Evolutionary conservation across 1,140 invertebrate species (phyloP).

Genomic region (Danaus melanippus): DNA sequence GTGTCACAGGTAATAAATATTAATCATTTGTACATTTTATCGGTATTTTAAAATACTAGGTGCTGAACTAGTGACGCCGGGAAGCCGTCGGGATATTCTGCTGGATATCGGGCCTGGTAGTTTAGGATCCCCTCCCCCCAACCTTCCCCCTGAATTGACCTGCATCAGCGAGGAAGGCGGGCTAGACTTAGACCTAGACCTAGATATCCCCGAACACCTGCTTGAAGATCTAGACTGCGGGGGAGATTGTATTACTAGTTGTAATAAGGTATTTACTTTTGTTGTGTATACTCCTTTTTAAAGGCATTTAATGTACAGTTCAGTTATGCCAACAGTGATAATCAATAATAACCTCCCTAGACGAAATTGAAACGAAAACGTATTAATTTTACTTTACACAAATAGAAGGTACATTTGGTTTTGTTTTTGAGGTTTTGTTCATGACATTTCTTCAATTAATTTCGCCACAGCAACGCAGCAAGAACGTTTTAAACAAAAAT

Average conservation of each 20-base stretch:
- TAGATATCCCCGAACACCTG: slow-evolving; percentile 81
- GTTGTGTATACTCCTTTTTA: neutral
- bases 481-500: no score
- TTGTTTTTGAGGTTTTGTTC: no score
- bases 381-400: no score
- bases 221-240: slow-evolving; percentile 87
- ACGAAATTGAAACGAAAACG: no score
- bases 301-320: slow-evolving; percentile 7
- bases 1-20: no score
- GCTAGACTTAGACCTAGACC: slow-evolving; percentile 81
- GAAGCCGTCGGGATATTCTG: slow-evolving; percentile 45
- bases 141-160: slow-evolving; percentile 80
- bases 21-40: no score
- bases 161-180: slow-evolving; percentile 91
- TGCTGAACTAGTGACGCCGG: slow-evolving; percentile 67
- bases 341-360: no score
- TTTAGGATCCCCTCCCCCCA: slow-evolving; percentile 57
- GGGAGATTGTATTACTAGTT: slow-evolving; percentile 89
- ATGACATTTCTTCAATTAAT: no score
- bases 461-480: no score
- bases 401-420: no score
- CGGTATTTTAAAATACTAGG: slow-evolving; percentile 57
- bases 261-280: slow-evolving; percentile 80
- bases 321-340: no score
- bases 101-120: slow-evolving; percentile 57